A percentile compares a stretch with the other conserved stretches of the same genome.
These are phyloP conservation scores for Brenthis ino DNA, from an alignment of 2,888 invertebrate genomes.

Conservation along the genomic window DNA sequence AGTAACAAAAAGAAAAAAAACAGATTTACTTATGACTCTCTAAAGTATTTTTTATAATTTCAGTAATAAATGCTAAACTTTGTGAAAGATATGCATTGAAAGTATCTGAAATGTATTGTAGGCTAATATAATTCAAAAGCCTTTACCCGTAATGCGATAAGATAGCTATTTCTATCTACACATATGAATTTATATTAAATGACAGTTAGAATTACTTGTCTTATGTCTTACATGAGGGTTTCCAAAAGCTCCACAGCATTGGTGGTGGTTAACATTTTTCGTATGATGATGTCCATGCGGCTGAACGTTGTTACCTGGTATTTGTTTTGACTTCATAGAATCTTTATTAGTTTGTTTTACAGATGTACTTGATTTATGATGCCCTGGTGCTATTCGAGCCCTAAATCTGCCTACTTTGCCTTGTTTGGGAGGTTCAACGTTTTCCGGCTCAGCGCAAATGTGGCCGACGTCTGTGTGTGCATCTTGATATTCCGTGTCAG, in stretches of 20 bases:
- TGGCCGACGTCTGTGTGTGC: constrained; percentile 58
- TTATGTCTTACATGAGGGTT: constrained; percentile 77
- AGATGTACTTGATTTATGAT: constrained; percentile 54
- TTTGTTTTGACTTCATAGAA: constrained; percentile 47
- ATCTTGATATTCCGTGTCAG: constrained; percentile 71
- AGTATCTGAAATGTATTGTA: no score
- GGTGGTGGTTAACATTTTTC: constrained; percentile 75
- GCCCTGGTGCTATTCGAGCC: constrained; percentile 68
- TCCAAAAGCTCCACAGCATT: constrained; percentile 78
- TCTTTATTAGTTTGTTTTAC: constrained; percentile 54
- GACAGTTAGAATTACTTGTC: constrained; percentile 67
- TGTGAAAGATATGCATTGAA: no score
- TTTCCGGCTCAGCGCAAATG: constrained; percentile 54
- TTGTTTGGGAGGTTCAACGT: constrained; percentile 57
- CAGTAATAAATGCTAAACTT: no score
- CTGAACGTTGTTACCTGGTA: constrained; percentile 52
- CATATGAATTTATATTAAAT: constrained; percentile 57
- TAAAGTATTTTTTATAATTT: no score
- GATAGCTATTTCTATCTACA: background rate
- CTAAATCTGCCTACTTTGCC: constrained; percentile 70
- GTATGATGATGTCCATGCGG: constrained; percentile 74
- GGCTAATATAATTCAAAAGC: no score
- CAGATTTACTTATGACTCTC: no score
- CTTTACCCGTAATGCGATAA: no score
- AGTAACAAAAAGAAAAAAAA: no score